Percentiles rank a stretch among this genome's conserved stretches.
These are phyloP conservation scores for Scaptomyza tumidula DNA, from an alignment of 2,888 invertebrate genomes.

Conservation along the genomic window DNA sequence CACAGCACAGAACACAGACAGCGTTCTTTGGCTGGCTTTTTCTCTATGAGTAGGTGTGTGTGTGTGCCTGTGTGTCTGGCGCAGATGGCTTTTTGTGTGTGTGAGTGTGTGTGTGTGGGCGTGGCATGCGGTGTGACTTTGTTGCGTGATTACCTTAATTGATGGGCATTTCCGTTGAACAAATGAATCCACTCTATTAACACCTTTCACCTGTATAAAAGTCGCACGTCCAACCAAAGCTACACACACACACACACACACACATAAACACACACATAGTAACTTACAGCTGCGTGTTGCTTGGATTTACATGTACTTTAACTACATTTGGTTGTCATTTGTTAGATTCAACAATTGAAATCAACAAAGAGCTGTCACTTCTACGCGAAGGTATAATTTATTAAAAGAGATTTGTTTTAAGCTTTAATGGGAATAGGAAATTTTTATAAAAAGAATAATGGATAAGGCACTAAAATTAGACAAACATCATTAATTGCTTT, in stretches of 20 bases:
- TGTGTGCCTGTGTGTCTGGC: not conserved
- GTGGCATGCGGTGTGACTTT: slow-evolving; percentile 73
- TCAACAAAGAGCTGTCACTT: slow-evolving; percentile 4
- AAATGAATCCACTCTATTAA: slow-evolving; percentile 81
- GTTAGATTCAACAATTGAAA: slow-evolving; percentile 17
- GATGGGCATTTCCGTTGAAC: slow-evolving; percentile 78
- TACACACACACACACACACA: slow-evolving; percentile 42
- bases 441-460: not conserved
- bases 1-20: slow-evolving; percentile 41
- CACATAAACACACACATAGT: slow-evolving; percentile 12
- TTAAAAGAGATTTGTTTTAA: not conserved
- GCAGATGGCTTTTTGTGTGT: slow-evolving; percentile 10
- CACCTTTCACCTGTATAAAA: slow-evolving; percentile 77
- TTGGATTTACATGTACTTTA: slow-evolving; percentile 23
- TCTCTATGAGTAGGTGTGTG: not conserved
- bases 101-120: slow-evolving; percentile 41
- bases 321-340: slow-evolving; percentile 30
- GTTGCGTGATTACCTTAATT: slow-evolving; percentile 80
- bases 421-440: not conserved
- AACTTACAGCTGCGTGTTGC: slow-evolving; percentile 1
- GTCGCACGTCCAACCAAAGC: slow-evolving; percentile 56
- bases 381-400: not conserved
- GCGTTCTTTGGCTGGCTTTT: slow-evolving; percentile 11
- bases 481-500: not conserved
- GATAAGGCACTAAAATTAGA: not conserved